phyloP scores from a whole-genome alignment of 2,888 invertebrate species.

The Resseliella maxima region DNA sequence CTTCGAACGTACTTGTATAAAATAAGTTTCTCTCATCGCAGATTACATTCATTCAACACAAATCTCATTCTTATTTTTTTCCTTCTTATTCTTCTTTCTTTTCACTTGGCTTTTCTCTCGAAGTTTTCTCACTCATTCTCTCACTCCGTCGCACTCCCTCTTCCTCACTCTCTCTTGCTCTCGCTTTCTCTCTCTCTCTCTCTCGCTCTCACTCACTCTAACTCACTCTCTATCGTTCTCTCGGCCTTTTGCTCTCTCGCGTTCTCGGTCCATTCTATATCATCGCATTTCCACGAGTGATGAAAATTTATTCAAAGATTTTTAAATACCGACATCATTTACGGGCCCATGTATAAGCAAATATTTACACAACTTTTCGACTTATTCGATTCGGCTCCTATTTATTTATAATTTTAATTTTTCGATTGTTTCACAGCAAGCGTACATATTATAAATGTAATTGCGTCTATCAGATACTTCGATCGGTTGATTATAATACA shows the following conservation, averaged over 20 bases:
- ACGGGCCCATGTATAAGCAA: not conserved
- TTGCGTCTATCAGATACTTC: not conserved
- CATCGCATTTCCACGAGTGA: not conserved
- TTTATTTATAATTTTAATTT: not conserved
- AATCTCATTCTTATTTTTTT: not conserved
- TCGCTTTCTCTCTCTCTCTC: no score
- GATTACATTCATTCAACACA: conserved; percentile 11
- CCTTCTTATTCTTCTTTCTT: not conserved
- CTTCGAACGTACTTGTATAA: not conserved
- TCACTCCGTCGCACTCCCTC: no score
- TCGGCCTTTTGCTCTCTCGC: no score
- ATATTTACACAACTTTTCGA: conserved; percentile 16
- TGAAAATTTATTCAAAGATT: not conserved
- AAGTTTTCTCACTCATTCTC: not conserved
- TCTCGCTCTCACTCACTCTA: no score
- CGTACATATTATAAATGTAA: not conserved
- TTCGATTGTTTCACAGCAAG: conserved; percentile 4
- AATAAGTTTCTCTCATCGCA: conserved; percentile 2
- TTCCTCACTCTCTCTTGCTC: no score
- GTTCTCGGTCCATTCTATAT: no score
- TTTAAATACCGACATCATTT: conserved; percentile 17
- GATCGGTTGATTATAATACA: not conserved
- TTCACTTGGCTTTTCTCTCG: not conserved
- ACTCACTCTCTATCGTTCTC: no score
- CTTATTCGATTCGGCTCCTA: not conserved